These are phyloP conservation scores for Lacerta agilis DNA, from an alignment of 2,797 vertebrate genomes.

Conservation along the genomic window DNA sequence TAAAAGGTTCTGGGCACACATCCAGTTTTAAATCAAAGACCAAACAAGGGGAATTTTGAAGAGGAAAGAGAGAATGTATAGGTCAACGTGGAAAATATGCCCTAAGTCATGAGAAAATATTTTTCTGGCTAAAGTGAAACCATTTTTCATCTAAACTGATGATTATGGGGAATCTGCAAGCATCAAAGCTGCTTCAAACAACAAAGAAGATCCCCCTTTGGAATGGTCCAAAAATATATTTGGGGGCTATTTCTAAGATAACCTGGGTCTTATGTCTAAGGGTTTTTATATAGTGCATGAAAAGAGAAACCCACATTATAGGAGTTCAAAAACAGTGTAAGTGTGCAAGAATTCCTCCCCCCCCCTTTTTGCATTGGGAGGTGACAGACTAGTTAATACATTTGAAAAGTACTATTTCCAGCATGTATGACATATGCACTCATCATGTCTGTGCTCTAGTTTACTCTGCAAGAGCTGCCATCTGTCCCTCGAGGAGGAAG, in stretches of 20 bases:
- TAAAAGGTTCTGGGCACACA: slow-evolving; percentile 46
- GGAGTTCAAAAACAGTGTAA: slow-evolving; percentile 1
- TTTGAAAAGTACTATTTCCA: slow-evolving; percentile 50
- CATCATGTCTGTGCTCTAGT: neutral
- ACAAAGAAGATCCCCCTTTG: slow-evolving; percentile 36
- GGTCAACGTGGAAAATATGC: slow-evolving; percentile 68
- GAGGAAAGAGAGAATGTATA: slow-evolving; percentile 70
- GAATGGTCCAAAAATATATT: slow-evolving; percentile 37
- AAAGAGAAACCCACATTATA: neutral
- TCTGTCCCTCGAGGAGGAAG: slow-evolving; percentile 1
- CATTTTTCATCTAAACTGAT: slow-evolving; percentile 66
- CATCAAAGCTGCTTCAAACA: slow-evolving; percentile 49
- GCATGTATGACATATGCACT: slow-evolving; percentile 17
- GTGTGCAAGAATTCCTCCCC: slow-evolving; percentile 29
- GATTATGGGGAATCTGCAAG: slow-evolving; percentile 60
- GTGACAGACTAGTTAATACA: slow-evolving; percentile 7
- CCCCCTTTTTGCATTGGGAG: slow-evolving; percentile 34
- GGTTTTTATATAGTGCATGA: slow-evolving; percentile 47
- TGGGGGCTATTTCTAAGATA: slow-evolving; percentile 7
- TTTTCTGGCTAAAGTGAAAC: slow-evolving; percentile 69
- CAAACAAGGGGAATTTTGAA: slow-evolving; percentile 70
- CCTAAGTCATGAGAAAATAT: slow-evolving; percentile 61
- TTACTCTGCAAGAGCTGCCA: neutral
- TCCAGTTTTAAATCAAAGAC: slow-evolving; percentile 68
- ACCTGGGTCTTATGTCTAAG: slow-evolving; percentile 43